phyloP scores from a whole-genome alignment of 2,888 invertebrate genomes.

The Aporophyla nigra region DNA sequence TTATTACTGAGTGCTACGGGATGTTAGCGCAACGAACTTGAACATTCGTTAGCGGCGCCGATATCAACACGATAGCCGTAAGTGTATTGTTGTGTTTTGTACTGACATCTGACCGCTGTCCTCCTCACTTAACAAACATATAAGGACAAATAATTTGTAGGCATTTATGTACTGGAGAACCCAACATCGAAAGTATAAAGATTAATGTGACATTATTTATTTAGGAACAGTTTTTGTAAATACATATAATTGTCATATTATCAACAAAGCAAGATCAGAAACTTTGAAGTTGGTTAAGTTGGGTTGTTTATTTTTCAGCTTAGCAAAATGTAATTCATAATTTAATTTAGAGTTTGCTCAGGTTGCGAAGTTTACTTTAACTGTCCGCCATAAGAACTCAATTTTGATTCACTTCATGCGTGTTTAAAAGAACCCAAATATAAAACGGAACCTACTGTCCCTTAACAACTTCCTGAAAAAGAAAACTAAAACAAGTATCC shows the following conservation, averaged over 20 bases:
- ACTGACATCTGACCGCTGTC: conserved; percentile 4
- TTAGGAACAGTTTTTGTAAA: not conserved
- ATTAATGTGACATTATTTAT: not conserved
- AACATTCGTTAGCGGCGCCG: conserved; percentile 45
- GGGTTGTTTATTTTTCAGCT: not conserved
- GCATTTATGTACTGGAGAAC: not conserved
- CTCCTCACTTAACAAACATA: not conserved
- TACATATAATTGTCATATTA: not conserved
- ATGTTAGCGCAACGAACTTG: conserved; percentile 64
- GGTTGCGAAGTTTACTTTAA: not conserved
- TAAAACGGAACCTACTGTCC: not conserved
- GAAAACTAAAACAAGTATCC: conserved; percentile 1
- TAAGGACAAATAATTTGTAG: not conserved
- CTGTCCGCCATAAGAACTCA: not conserved
- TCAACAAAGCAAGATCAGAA: not conserved
- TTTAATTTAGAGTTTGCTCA: no score
- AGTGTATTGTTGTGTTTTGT: conserved; percentile 45
- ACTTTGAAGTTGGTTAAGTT: not conserved
- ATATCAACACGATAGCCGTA: conserved; percentile 31
- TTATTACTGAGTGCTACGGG: conserved; percentile 63
- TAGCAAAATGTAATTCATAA: not conserved
- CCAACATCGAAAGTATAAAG: not conserved
- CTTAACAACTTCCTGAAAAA: conserved; percentile 3
- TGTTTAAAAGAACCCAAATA: not conserved
- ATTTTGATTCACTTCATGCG: not conserved